Conservation (phyloP, 2,113 vertebrate species). For the Chamaea fasciata region DNA sequence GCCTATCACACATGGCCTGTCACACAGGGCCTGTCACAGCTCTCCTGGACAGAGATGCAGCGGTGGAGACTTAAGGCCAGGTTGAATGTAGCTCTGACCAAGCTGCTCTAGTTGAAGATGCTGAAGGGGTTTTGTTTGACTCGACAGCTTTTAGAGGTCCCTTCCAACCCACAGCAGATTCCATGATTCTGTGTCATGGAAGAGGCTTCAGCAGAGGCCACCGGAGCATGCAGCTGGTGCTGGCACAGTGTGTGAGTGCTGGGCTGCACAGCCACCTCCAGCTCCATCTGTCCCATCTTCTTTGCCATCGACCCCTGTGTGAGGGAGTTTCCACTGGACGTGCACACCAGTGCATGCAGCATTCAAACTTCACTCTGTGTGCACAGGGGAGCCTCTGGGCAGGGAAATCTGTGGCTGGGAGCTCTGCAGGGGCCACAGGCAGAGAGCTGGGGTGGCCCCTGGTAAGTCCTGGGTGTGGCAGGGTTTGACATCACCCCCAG, state of each 20-base stretch:
- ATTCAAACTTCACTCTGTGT: not conserved
- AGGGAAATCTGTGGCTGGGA: accelerated
- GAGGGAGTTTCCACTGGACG: accelerated
- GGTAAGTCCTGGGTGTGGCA: too few relatives aligned
- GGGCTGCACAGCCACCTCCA: not conserved
- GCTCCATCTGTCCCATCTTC: not conserved
- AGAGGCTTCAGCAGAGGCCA: not conserved
- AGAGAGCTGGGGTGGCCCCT: not conserved
- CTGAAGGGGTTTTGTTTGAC: not conserved
- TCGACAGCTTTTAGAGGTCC: not conserved
- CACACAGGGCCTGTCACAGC: not conserved
- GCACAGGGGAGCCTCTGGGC: not conserved
- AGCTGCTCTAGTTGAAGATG: not conserved
- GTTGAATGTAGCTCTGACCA: not conserved
- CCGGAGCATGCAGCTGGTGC: not conserved
- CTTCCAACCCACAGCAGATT: not conserved
- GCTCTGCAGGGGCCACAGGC: not conserved
- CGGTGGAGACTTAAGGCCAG: not conserved
- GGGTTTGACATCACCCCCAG: not conserved
- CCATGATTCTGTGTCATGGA: not conserved
- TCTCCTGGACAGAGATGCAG: not conserved
- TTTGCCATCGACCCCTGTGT: not conserved
- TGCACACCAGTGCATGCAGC: accelerated
- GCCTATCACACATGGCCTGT: not conserved
- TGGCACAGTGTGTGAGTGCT: not conserved